phyloP scores from a whole-genome alignment of 2,113 vertebrate genomes.

The Neotragus moschatus region DNA sequence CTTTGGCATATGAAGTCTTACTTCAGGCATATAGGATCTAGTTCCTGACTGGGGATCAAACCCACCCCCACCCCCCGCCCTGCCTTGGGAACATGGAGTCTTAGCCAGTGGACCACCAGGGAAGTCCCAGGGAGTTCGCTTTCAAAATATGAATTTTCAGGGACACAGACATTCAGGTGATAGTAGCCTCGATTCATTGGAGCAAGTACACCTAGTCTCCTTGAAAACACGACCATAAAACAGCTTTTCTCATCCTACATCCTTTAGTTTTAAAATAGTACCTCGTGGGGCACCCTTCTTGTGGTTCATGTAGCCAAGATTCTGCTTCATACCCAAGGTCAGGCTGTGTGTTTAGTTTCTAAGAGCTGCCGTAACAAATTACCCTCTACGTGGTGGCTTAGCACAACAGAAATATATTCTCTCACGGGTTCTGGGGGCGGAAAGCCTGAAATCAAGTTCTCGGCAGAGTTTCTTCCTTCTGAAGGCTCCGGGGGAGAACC shows the following conservation, averaged over 20 bases:
- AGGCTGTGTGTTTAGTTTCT: background rate
- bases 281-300: fast-evolving
- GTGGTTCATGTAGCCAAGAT: fast-evolving
- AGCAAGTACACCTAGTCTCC: background rate
- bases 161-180: background rate
- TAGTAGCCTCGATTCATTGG: background rate
- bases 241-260: background rate
- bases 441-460: too few species aligned
- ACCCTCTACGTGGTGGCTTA: fast-evolving
- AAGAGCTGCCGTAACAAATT: background rate
- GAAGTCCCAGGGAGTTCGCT: background rate
- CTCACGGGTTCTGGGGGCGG: background rate
- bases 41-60: background rate
- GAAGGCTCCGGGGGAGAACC: background rate
- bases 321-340: too few species aligned
- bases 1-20: background rate
- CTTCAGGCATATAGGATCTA: background rate
- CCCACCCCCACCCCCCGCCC: background rate
- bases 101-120: background rate
- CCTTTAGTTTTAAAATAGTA: background rate
- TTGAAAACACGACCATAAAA: background rate
- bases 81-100: background rate
- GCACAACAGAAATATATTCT: background rate
- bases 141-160: background rate
- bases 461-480: background rate